Percentiles rank a stretch among this genome's conserved stretches.
Conservation (phyloP, 2,797 vertebrate species). For the Sebastes iracundus region DNA sequence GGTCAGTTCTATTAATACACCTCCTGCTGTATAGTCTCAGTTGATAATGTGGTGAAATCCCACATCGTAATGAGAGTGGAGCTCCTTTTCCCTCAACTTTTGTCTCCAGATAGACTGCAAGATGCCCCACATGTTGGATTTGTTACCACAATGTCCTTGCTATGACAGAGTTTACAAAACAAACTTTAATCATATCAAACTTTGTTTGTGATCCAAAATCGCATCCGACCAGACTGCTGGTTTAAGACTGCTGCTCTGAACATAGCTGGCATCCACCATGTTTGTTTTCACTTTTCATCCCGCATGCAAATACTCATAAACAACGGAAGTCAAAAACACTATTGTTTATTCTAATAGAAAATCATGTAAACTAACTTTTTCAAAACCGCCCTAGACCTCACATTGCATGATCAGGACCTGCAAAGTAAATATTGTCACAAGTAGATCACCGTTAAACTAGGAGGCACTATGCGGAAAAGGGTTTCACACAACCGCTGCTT, state of each 20-base stretch:
- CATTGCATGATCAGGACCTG: background rate
- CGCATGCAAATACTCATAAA: background rate
- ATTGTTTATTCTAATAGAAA: background rate
- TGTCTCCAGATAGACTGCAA: background rate
- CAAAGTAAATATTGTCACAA: background rate
- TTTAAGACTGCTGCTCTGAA: background rate
- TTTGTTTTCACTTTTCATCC: constrained; percentile 4
- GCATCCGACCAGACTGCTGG: background rate
- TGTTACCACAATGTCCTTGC: background rate
- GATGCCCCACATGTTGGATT: background rate
- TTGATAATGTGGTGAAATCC: background rate
- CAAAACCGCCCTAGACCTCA: background rate
- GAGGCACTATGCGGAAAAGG: background rate
- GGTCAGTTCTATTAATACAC: constrained; percentile 76
- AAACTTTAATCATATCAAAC: background rate
- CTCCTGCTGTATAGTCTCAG: background rate
- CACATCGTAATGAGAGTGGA: background rate
- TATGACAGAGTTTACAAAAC: background rate
- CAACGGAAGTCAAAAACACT: background rate
- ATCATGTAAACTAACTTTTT: background rate
- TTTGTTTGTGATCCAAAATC: background rate
- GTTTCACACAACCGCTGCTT: background rate
- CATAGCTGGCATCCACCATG: background rate
- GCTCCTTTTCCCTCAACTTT: background rate
- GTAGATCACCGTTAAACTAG: background rate